Base-by-base conservation (phyloP, 92 coral and sea anemone species). In the Epizoanthus ramosus region DNA sequence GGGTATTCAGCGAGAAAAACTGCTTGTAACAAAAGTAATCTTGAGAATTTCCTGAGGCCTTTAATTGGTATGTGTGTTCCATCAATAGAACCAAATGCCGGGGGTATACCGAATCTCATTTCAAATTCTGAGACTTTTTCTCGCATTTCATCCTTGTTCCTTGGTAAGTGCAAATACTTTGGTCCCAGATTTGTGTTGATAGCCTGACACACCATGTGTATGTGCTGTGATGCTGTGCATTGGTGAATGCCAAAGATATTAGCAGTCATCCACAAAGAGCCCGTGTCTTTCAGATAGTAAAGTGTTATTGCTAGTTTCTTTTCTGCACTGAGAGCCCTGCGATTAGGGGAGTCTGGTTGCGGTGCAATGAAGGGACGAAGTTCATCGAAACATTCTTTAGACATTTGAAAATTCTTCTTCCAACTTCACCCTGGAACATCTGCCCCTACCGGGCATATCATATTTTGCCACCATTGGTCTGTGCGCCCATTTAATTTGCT, bases 271-370 rank as follows among this genome's bases (percentile, higher is more conserved):
- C 92, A 88, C 64, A 88, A 57, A 10, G 80, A 54, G 0, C 84
- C 89, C 64, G 87, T 84, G 80, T 80, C 92, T 52, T 89, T 85
- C 22, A 89, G 75, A 63, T 85, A 86, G 39, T 35, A 35, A 35
- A 89, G 74, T 9, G 86, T 86, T 28, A 86, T 60, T 58, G 89
- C 89, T 33, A 86, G 35, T 58, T 79, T 80, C 50, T 89, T 89
- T 25, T 89, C 89, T 56, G 87, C 73, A 21, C 52, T 67, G 14
- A 88, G 91, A 63, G 80, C 50, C 73, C 92, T n/a, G n/a, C n/a
- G 31, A 28, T 28, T 28, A 28, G 31, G 0, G 31, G 31, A 28
- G 31, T 28, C 31, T 28, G 31, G 31, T 2, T 0, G 31, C 31
- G 31, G 31, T 2, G 31, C 31, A 28, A 28, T 2, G 2, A 28